A percentile compares a stretch with the other conserved stretches of the same genome.
Conservation (phyloP, 1,140 invertebrate species). For the Diachasmimorpha longicaudata region DNA sequence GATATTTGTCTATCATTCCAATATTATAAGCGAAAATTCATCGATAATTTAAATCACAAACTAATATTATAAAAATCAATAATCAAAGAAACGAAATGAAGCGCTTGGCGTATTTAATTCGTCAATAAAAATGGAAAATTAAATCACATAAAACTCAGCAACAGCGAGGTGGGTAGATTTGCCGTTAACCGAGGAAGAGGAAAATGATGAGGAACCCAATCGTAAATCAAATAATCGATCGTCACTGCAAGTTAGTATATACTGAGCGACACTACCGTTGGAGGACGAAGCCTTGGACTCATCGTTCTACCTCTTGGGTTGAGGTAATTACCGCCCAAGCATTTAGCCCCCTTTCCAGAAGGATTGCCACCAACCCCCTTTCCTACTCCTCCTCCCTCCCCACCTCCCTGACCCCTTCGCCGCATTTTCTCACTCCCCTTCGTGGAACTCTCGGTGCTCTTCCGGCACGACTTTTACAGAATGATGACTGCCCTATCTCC, state of each 20-base stretch:
- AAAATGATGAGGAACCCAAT: constrained; percentile 10
- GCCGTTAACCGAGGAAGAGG: neutral
- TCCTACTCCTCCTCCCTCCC: neutral
- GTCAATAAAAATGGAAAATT: constrained; percentile 3
- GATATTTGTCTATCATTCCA: too few species aligned
- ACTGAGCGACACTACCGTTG: neutral
- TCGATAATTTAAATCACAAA: too few species aligned
- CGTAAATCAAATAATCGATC: constrained; percentile 6
- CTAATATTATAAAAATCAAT: too few species aligned
- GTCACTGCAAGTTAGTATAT: neutral
- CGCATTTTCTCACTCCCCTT: neutral
- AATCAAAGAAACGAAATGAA: too few species aligned
- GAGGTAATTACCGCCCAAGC: constrained; percentile 3
- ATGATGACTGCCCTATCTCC: constrained; percentile 1
- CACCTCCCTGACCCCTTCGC: neutral
- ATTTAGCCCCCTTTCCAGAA: neutral
- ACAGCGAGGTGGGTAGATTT: neutral
- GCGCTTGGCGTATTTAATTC: neutral
- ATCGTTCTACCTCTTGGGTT: constrained; percentile 4
- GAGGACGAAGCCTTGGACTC: neutral
- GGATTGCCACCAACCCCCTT: neutral
- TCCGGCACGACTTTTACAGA: neutral
- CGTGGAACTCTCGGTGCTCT: neutral
- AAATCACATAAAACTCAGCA: neutral
- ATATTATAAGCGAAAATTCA: too few species aligned